These are phyloP conservation scores for Blastobasis lacticolella DNA, from an alignment of 2,888 invertebrate species.

Conservation along the genomic window DNA sequence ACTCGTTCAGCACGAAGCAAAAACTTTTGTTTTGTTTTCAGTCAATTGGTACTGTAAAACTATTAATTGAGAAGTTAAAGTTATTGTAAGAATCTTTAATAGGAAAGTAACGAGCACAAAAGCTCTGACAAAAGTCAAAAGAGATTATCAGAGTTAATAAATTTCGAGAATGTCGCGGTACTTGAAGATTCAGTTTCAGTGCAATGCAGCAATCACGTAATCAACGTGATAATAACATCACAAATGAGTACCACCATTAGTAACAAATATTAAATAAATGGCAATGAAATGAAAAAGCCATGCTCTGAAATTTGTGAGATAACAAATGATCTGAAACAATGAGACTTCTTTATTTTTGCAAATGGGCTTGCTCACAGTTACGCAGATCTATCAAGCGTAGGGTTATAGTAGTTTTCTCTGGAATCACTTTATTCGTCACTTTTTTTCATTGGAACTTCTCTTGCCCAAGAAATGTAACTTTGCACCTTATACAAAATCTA, in stretches of 20 bases:
- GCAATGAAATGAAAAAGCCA: too few relatives aligned
- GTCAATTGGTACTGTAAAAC: not conserved
- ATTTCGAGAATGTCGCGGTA: too few relatives aligned
- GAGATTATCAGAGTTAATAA: too few relatives aligned
- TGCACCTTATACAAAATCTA: constrained; percentile 69
- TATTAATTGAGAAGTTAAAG: not conserved
- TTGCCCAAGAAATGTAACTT: constrained; percentile 74
- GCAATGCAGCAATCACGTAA: too few relatives aligned
- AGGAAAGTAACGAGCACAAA: too few relatives aligned
- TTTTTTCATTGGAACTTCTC: constrained; percentile 68
- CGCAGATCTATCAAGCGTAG: constrained; percentile 22
- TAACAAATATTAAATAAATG: too few relatives aligned
- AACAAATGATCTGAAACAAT: not conserved
- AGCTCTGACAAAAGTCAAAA: too few relatives aligned
- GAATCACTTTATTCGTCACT: constrained; percentile 13
- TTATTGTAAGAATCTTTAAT: not conserved
- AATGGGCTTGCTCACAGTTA: constrained; percentile 6
- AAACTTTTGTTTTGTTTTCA: not conserved
- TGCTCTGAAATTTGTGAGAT: too few relatives aligned
- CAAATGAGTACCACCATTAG: too few relatives aligned
- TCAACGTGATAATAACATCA: too few relatives aligned
- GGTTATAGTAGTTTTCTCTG: constrained; percentile 14
- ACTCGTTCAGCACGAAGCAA: too few relatives aligned
- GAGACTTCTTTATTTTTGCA: constrained; percentile 11
- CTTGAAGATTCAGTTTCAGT: too few relatives aligned